Percentiles rank a stretch among this genome's conserved stretches.
Conservation (phyloP, 1,140 invertebrate species). For the Achroia grisella region DNA sequence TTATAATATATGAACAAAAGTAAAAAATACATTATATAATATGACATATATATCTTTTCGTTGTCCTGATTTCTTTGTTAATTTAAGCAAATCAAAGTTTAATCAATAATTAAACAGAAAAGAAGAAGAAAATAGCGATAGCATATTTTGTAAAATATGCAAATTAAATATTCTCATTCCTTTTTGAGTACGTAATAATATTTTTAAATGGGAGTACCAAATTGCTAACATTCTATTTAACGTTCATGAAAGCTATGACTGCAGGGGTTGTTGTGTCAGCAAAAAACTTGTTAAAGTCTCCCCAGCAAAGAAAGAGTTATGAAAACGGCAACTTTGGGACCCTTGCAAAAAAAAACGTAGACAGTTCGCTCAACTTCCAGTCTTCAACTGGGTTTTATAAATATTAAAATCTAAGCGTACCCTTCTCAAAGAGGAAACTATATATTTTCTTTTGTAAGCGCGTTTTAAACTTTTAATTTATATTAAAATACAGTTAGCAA, state of each 20-base stretch:
- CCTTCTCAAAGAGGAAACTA: constrained; percentile 34
- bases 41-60: background rate
- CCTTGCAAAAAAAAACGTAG: constrained; percentile 39
- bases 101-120: too few species aligned
- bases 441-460: constrained; percentile 19
- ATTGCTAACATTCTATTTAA: constrained; percentile 40
- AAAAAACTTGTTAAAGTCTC: constrained; percentile 53
- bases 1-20: too few species aligned
- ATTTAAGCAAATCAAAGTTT: too few species aligned
- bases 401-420: constrained; percentile 47
- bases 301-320: constrained; percentile 56
- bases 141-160: background rate
- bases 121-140: too few species aligned
- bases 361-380: constrained; percentile 45
- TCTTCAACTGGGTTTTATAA: constrained; percentile 51
- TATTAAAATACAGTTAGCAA: constrained; percentile 23
- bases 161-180: background rate
- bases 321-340: constrained; percentile 59
- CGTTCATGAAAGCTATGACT: constrained; percentile 17
- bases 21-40: background rate
- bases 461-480: constrained; percentile 17
- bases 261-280: constrained; percentile 41
- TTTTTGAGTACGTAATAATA: constrained; percentile 4
- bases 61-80: background rate
- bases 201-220: constrained; percentile 17